These are phyloP conservation scores for Antechinus stuartii DNA, from an alignment of 2,113 vertebrate genomes.

Conservation along the genomic window DNA sequence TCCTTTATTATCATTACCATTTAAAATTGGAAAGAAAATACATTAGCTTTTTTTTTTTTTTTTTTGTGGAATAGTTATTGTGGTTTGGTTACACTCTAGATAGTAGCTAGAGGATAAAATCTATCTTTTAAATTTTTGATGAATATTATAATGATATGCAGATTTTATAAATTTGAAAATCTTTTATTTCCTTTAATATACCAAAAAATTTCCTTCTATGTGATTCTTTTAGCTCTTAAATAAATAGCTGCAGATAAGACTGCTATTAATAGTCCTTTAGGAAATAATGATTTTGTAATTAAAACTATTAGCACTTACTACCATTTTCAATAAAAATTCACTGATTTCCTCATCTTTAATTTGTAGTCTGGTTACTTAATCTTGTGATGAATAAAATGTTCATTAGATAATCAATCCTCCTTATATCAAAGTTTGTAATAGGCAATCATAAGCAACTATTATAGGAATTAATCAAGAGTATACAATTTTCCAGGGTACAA, in stretches of 20 bases:
- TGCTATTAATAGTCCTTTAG: not conserved
- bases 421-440: slow-evolving; percentile 48
- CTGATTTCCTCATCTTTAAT: not conserved
- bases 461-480: slow-evolving; percentile 52
- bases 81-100: no score
- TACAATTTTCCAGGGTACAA: slow-evolving; percentile 48
- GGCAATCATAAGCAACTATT: slow-evolving; percentile 51
- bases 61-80: no score
- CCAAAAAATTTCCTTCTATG: not conserved
- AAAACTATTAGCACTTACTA: not conserved
- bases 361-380: slow-evolving; percentile 2
- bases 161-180: not conserved
- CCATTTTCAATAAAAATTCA: not conserved
- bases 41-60: no score
- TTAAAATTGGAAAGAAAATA: no score
- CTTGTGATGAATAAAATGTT: slow-evolving; percentile 53
- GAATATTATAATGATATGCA: no score
- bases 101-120: not conserved
- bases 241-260: not conserved
- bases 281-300: not conserved
- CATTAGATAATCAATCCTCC: slow-evolving; percentile 44
- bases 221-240: not conserved
- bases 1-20: no score
- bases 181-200: not conserved
- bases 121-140: fast-evolving